Base-by-base conservation (phyloP, 2,888 invertebrate genomes). In the Steinernema scapterisci region DNA sequence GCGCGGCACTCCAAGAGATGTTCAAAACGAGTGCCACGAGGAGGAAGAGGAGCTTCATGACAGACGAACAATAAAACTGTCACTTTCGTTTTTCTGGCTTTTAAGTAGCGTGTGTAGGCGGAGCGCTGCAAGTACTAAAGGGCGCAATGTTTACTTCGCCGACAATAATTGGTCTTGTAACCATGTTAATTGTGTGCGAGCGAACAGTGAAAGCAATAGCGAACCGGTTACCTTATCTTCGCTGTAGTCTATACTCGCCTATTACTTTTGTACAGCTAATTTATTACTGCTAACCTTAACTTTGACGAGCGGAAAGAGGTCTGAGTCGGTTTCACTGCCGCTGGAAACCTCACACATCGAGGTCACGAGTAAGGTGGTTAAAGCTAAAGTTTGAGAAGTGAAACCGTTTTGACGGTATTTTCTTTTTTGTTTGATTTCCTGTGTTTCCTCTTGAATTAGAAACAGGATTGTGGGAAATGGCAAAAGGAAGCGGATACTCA, bases 141-240 rank as follows among this genome's bases (percentile, higher is more conserved):
- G 38, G 25, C 13, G n/a, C 63, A 11, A 63, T 63, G 63, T 63
- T 63, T 63, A 63, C 63, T 63, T 63, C 63, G 16, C 63, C 27
- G 63, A 63, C 63, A 31, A 63, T 63, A 63, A 63, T 63, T 63
- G 63, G 63, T 63, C 63, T 63, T 63, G 63, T 63, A 63, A 63
- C 63, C 63, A 63, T 63, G 63, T 31, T 63, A 63, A 63, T 63
- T 63, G 63, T 63, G 63, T 31, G 63, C 6, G 31, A 63, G 23
- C 23, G n/a, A 52, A 23, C 21, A 25, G 63, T 63, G 63, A 63
- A 63, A 63, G 25, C 31, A 31, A 63, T 63, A 27, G 63, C 25
- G 63, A 63, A 63, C 63, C 63, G 63, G 63, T 63, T 63, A 27
- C 25, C 31, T 54, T 23, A 11, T n/a, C n/a, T 38, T 27, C 63